Evolutionary conservation across 2,888 invertebrate species (phyloP), one percentile per base, ranked within the genome.

Genomic region (Yponomeuta malinellus): DNA sequence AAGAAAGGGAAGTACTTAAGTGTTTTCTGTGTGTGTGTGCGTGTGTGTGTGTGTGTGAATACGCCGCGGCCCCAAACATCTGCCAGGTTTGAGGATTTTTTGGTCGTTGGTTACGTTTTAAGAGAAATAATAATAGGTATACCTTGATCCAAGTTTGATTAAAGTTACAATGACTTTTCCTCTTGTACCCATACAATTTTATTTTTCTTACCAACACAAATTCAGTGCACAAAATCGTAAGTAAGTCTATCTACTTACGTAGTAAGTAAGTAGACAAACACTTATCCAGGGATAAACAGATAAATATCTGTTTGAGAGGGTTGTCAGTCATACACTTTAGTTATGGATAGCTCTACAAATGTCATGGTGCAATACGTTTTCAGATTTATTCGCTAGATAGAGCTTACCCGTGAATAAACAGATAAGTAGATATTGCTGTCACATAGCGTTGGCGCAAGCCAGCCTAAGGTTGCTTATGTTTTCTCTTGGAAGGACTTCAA

Each of bases 1-100:
- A 68, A 33, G 75, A 80, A 73, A 74, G 79, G 80, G 80, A 80
- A 71, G 73, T 5, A 23, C 23, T 23, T 23, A 75, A 79, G 70
- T 68, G 63, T 63, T 72, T 71, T 70, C 71, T 23, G 23, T 23
- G 23, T 23, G 23, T 23, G 23, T 23, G 23, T 23, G 23, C 23
- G 23, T 23, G 23, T 23, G 23, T 23, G 71, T 74, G 83, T 84
- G 83, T 83, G 84, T 10, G 82, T 83, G 76, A 77, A 72, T 59
- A 78, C 80, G 81, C 83, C 83, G 83, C 85, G 84, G 81, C 84
- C 83, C 77, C 80, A 85, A 91, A 90, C 91, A 91, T 90, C 91
- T 92, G 91, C 91, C 87, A 74, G 72, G 81, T 79, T 81, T 79
- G 81, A 79, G 84, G 87, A 84, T 85, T 86, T 90, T 75, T 88